A percentile compares a stretch with the other conserved stretches of the same genome.
These are phyloP conservation scores for Syrrhaptes paradoxus DNA, from an alignment of 2,113 vertebrate species.

Conservation along the genomic window DNA sequence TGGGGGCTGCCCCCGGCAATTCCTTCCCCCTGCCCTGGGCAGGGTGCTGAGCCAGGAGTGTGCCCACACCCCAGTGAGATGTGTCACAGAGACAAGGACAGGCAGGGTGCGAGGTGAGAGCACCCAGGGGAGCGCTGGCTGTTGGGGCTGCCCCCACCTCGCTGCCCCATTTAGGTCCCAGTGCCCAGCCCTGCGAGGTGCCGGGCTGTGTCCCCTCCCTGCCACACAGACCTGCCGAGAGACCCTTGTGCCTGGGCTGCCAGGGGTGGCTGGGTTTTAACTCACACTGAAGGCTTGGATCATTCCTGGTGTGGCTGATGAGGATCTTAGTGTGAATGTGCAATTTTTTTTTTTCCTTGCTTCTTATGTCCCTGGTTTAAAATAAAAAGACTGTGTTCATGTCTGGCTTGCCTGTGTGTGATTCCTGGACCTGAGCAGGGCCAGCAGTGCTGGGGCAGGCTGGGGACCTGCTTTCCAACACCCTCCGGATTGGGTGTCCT, in stretches of 20 bases:
- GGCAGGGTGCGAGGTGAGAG: background rate
- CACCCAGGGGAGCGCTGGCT: background rate
- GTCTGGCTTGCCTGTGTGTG: rapidly evolving
- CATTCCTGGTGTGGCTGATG: constrained; percentile 69
- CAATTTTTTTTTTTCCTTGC: constrained; percentile 55
- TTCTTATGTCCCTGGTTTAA: constrained; percentile 68
- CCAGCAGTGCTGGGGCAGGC: background rate
- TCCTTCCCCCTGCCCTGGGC: background rate
- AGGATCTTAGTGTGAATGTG: constrained; percentile 75
- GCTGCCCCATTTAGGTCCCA: background rate
- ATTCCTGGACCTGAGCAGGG: background rate
- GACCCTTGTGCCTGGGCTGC: background rate
- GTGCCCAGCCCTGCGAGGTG: rapidly evolving
- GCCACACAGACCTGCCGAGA: background rate
- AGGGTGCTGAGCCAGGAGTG: background rate
- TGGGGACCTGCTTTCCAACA: too few relatives aligned
- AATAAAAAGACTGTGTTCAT: constrained; percentile 74
- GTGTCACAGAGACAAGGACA: rapidly evolving
- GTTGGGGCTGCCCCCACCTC: too few relatives aligned
- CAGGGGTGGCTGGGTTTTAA: background rate
- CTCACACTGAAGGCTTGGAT: constrained; percentile 14
- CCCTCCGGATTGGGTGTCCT: background rate
- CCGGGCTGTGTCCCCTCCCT: background rate
- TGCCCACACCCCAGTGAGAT: rapidly evolving
- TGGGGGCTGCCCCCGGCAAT: rapidly evolving